Conservation (phyloP, 2,113 vertebrate species). For the Struthidea cinerea region DNA sequence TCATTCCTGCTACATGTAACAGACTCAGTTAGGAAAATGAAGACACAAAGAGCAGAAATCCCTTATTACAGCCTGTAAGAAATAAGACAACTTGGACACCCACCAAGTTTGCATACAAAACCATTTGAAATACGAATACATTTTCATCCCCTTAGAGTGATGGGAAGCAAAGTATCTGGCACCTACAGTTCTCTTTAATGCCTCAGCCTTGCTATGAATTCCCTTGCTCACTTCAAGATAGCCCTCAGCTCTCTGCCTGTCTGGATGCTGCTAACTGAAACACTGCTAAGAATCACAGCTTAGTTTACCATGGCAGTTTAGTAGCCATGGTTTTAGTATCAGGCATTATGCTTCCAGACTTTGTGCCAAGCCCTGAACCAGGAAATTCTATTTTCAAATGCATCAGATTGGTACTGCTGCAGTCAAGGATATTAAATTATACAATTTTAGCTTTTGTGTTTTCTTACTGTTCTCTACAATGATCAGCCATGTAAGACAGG, state of each 20-base stretch:
- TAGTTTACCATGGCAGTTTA: background rate
- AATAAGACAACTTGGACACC: background rate
- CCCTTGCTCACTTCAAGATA: background rate
- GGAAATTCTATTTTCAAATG: constrained; percentile 16
- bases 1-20: background rate
- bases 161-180: background rate
- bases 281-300: background rate
- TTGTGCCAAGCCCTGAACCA: background rate
- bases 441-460: background rate
- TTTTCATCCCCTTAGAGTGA: background rate
- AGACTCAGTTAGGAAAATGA: background rate
- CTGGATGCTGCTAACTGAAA: background rate
- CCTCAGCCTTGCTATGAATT: background rate
- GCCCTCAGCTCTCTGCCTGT: background rate
- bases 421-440: background rate
- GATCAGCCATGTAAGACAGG: background rate
- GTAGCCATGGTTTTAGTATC: background rate
- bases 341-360: background rate
- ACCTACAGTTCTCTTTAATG: background rate
- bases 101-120: background rate
- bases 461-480: background rate
- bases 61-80: background rate
- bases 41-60: background rate
- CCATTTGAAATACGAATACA: background rate
- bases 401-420: background rate